phyloP scores from a whole-genome alignment of 2,113 vertebrate genomes.

The Microcebus tavaratra region DNA sequence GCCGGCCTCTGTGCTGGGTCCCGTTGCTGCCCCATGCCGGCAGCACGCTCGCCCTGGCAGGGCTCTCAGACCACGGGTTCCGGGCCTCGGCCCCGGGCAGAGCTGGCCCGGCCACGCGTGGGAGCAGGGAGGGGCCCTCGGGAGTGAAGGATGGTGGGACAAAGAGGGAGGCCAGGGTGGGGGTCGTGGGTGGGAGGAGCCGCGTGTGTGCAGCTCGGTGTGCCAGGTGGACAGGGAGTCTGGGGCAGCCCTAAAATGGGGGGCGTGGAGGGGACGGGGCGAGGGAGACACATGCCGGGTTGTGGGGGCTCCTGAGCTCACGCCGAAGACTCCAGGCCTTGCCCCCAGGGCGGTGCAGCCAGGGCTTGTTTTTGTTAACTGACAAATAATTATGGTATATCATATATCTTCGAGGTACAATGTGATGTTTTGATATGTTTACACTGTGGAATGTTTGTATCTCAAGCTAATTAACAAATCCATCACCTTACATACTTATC shows the following conservation, averaged over 20 bases:
- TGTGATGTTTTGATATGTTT: not conserved
- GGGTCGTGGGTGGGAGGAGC: not conserved
- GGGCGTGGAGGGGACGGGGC: fast-evolving
- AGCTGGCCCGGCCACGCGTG: fast-evolving
- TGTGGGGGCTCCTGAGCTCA: not conserved
- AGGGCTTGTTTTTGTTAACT: not conserved
- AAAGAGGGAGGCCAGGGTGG: fast-evolving
- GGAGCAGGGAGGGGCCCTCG: too few species aligned
- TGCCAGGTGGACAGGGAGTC: fast-evolving
- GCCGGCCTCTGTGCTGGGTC: not conserved
- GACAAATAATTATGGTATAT: not conserved
- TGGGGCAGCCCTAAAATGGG: not conserved
- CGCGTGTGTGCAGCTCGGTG: fast-evolving
- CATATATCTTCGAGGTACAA: not conserved
- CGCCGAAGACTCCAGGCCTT: not conserved
- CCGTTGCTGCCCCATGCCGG: fast-evolving
- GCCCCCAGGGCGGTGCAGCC: not conserved
- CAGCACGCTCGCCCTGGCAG: fast-evolving
- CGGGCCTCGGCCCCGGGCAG: fast-evolving
- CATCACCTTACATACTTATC: not conserved
- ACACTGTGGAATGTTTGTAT: not conserved
- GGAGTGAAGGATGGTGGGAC: fast-evolving
- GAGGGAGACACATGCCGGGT: not conserved
- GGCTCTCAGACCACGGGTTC: fast-evolving
- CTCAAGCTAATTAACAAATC: not conserved